Evolutionary conservation across 2,888 invertebrate genomes (phyloP).

Genomic region (Heliconius aoede): DNA sequence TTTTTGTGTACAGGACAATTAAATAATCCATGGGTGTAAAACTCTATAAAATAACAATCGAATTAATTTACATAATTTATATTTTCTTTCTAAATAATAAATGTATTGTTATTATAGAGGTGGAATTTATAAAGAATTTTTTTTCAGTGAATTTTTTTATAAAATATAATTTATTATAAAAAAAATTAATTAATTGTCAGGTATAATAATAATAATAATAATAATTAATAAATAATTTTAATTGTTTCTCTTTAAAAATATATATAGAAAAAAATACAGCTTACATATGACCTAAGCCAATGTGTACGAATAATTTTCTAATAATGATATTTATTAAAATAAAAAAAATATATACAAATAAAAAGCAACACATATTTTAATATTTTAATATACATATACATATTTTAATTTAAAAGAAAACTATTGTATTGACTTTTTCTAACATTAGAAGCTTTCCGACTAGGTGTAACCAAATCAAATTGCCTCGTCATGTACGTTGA

Average conservation of each 20-base stretch:
- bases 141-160: too few species aligned
- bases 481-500: constrained; percentile 57
- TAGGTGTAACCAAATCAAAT: constrained; percentile 44
- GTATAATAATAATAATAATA: too few species aligned
- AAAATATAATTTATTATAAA: too few species aligned
- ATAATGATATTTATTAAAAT: background rate
- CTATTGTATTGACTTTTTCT: background rate
- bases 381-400: too few species aligned
- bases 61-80: background rate
- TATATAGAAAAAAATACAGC: background rate
- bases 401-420: too few species aligned
- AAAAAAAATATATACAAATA: background rate
- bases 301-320: background rate
- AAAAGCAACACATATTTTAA: too few species aligned
- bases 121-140: too few species aligned
- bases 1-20: background rate
- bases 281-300: background rate
- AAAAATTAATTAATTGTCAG: too few species aligned
- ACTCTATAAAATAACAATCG: background rate
- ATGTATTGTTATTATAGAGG: too few species aligned
- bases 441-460: constrained; percentile 23
- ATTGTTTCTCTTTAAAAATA: too few species aligned
- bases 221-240: too few species aligned
- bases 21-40: background rate
- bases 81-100: background rate